phyloP scores from a whole-genome alignment of 2,113 vertebrate species.

The Lophius piscatorius region DNA sequence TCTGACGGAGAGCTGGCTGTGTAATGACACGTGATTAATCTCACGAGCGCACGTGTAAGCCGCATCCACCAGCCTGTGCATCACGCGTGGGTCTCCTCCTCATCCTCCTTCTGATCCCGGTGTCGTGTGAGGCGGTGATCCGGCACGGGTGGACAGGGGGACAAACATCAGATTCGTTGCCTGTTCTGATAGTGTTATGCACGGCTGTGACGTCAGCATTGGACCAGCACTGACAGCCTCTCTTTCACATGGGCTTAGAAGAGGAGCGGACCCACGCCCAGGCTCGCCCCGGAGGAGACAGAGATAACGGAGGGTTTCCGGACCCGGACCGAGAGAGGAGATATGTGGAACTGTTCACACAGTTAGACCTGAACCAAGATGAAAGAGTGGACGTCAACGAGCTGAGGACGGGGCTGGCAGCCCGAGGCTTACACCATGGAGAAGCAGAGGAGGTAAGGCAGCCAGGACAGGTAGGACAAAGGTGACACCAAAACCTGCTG shows the following conservation, averaged over 20 bases:
- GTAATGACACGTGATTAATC: too few relatives aligned
- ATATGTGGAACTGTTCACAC: slow-evolving; percentile 84
- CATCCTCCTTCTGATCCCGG: too few relatives aligned
- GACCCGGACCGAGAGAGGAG: slow-evolving; percentile 73
- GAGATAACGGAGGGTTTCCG: slow-evolving; percentile 24
- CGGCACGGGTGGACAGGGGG: neutral
- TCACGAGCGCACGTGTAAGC: too few relatives aligned
- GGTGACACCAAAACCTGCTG: too few relatives aligned
- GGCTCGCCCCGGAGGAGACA: slow-evolving; percentile 40
- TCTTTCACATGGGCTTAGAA: slow-evolving; percentile 68
- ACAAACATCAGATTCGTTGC: neutral
- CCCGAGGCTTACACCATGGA: slow-evolving; percentile 69
- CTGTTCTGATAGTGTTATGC: slow-evolving; percentile 1
- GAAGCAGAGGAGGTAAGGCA: slow-evolving; percentile 77
- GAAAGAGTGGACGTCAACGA: slow-evolving; percentile 84
- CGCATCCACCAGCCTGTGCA: too few relatives aligned
- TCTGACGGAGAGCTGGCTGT: too few relatives aligned
- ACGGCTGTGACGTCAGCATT: neutral
- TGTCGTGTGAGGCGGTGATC: neutral
- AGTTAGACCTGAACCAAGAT: slow-evolving; percentile 87
- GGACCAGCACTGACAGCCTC: neutral
- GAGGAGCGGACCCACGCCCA: slow-evolving; percentile 28
- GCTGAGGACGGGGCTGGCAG: slow-evolving; percentile 79
- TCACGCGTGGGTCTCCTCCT: too few relatives aligned
- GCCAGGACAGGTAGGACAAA: too few relatives aligned